Conservation (phyloP, 2,888 invertebrate genomes). For the Erpobdella octoculata region DNA sequence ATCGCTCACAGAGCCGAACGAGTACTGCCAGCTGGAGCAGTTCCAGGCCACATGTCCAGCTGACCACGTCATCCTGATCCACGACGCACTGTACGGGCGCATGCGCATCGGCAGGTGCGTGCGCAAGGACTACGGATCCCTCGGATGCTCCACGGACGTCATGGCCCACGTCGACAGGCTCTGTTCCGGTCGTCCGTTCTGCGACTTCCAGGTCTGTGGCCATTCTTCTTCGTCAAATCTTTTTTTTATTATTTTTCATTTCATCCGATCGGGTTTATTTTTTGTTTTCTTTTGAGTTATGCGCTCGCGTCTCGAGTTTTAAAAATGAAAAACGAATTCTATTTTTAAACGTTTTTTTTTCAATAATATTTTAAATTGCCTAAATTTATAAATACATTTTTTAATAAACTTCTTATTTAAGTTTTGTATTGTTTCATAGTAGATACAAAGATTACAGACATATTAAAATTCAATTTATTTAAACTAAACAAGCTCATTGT, state of each 20-base stretch:
- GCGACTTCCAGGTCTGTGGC: slow-evolving; percentile 28
- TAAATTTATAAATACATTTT: background rate
- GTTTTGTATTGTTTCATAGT: background rate
- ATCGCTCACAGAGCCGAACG: background rate
- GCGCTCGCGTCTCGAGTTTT: background rate
- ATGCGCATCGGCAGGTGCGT: slow-evolving; percentile 30
- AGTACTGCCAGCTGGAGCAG: slow-evolving; percentile 33
- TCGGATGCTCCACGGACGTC: slow-evolving; percentile 30
- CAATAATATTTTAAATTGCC: background rate
- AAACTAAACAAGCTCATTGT: background rate
- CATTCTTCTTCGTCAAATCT: no score
- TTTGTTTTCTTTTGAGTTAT: background rate
- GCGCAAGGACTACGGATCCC: slow-evolving; percentile 21
- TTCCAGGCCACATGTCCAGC: slow-evolving; percentile 28
- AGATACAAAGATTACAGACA: no score
- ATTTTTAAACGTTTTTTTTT: background rate
- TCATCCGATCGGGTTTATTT: background rate
- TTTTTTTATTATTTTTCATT: no score
- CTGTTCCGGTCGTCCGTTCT: slow-evolving; percentile 32
- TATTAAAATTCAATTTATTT: background rate
- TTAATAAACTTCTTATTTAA: background rate
- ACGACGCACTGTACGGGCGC: slow-evolving; percentile 27
- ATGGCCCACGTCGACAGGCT: slow-evolving; percentile 28
- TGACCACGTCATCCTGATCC: slow-evolving; percentile 30
- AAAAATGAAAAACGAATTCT: background rate